Base-by-base conservation (phyloP, 2,888 invertebrate genomes). In the Griposia aprilina region DNA sequence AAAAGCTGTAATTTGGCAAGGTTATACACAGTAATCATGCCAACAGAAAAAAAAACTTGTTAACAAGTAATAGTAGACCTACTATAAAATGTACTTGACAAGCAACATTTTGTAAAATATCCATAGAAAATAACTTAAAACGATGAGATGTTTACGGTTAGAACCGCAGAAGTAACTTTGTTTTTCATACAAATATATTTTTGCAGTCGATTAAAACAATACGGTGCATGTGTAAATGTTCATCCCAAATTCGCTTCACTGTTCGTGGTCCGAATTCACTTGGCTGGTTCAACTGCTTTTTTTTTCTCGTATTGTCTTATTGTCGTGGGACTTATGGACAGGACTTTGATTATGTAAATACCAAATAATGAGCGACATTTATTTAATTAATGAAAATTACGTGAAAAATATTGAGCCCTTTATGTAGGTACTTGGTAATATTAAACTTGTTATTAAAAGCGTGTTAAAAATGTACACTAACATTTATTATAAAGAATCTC, bases 401-500 rank as follows among this genome's bases (percentile, higher is more conserved):
- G 48, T 7, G 45, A 30, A 23, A 52, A 60, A 17, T 3, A 17
- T 8, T 23, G 59, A 52, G 17, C 13, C n/a, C 3, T n/a, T 8
- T 8, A 8, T 13, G 13, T 5, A 36, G 7, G 41, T 36, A 36
- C 3, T 69, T n/a, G n/a, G 13, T 41, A 26, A 10, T 73, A 50
- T n/a, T n/a, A n/a, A n/a, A n/a, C n/a, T n/a, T n/a, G n/a, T 3
- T 36, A 36, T 3, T 36, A 36, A 41, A 41, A 41, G 41, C 41
- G 41, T 41, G 41, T 41, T 7, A 41, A 41, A 41, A 41, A 6
- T 41, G 2, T 26, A 45, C n/a, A 41, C 17, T 41, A 57, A n/a
- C 10, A 20, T 30, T 45, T 57, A 30, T n/a, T 41, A 30, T 48
- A 26, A 26, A 36, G 79, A 72, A 80, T 80, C 79, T 79, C 72